Evolutionary conservation across 1,140 invertebrate genomes (phyloP).

Genomic region (Adoxophyes honmai): DNA sequence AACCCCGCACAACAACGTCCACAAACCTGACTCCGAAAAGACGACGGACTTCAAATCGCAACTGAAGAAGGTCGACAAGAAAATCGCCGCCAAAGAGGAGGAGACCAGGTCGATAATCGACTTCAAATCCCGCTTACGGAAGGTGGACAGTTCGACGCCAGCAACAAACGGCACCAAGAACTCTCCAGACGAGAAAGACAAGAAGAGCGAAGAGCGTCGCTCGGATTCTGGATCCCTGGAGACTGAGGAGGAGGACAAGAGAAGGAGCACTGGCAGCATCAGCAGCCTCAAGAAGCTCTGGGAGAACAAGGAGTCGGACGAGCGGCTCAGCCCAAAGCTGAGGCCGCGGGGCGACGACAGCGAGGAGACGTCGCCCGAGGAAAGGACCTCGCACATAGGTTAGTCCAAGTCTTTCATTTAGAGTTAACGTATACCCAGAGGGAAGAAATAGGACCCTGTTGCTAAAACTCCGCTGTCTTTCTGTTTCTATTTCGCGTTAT

Average conservation of each 20-base stretch:
- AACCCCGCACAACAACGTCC: constrained; percentile 44
- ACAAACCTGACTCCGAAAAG: constrained; percentile 53
- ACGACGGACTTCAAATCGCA: constrained; percentile 78
- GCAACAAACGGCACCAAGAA: constrained; percentile 65
- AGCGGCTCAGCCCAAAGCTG: constrained; percentile 82
- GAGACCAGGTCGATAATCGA: constrained; percentile 84
- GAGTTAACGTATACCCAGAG: too few species aligned
- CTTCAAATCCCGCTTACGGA: constrained; percentile 90
- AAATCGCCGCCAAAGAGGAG: constrained; percentile 72
- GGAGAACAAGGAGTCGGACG: constrained; percentile 85
- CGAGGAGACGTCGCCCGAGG: constrained; percentile 76
- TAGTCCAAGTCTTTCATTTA: too few species aligned
- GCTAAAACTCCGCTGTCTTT: too few species aligned
- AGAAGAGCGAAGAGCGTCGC: constrained; percentile 63
- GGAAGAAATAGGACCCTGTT: too few species aligned
- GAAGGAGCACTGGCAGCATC: constrained; percentile 95
- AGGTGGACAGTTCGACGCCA: constrained; percentile 81
- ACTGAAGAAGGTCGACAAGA: constrained; percentile 83
- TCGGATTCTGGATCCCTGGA: constrained; percentile 78
- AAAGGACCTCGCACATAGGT: constrained; percentile 28
- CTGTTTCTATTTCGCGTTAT: too few species aligned
- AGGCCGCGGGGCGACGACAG: constrained; percentile 66
- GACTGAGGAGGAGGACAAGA: constrained; percentile 89
- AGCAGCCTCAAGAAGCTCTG: constrained; percentile 94
- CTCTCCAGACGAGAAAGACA: constrained; percentile 61